A percentile compares a stretch with the other conserved stretches of the same genome.
These are phyloP conservation scores for Liposcelis brunnea DNA, from an alignment of 2,888 invertebrate genomes.

Conservation along the genomic window DNA sequence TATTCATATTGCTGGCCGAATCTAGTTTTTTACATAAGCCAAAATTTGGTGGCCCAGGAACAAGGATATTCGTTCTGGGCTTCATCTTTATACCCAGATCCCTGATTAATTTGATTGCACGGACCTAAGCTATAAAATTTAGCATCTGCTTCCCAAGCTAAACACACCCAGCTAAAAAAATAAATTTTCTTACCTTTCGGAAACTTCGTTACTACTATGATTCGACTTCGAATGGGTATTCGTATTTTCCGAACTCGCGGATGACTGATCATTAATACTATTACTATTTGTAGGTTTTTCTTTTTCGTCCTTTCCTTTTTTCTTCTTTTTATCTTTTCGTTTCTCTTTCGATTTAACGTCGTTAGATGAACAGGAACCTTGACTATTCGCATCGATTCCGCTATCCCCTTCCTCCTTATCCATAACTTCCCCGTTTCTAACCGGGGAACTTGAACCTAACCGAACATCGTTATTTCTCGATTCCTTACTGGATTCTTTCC, in stretches of 20 bases:
- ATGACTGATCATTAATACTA: slow-evolving; percentile 16
- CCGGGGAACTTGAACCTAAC: slow-evolving; percentile 20
- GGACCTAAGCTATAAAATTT: too few relatives aligned
- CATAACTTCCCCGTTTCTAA: slow-evolving; percentile 22
- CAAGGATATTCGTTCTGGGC: too few relatives aligned
- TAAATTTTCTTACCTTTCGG: too few relatives aligned
- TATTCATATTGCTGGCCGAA: too few relatives aligned
- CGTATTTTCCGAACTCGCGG: slow-evolving; percentile 1
- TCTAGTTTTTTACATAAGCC: too few relatives aligned
- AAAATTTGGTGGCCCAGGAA: too few relatives aligned
- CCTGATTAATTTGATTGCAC: too few relatives aligned
- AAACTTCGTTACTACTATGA: too few relatives aligned
- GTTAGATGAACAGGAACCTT: slow-evolving; percentile 74
- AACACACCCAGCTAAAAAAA: too few relatives aligned
- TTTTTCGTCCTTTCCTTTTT: slow-evolving; percentile 27
- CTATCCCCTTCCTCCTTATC: slow-evolving; percentile 76
- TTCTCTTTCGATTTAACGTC: slow-evolving; percentile 46
- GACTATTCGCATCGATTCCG: slow-evolving; percentile 75
- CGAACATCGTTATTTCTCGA: neutral
- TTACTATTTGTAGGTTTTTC: slow-evolving; percentile 21
- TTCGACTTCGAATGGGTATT: slow-evolving; percentile 1
- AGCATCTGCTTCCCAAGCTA: too few relatives aligned
- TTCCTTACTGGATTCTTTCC: too few relatives aligned
- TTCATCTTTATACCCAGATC: too few relatives aligned
- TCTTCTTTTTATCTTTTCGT: slow-evolving; percentile 49